Conservation (phyloP, 2,888 invertebrate species). For the Cloeon dipterum region DNA sequence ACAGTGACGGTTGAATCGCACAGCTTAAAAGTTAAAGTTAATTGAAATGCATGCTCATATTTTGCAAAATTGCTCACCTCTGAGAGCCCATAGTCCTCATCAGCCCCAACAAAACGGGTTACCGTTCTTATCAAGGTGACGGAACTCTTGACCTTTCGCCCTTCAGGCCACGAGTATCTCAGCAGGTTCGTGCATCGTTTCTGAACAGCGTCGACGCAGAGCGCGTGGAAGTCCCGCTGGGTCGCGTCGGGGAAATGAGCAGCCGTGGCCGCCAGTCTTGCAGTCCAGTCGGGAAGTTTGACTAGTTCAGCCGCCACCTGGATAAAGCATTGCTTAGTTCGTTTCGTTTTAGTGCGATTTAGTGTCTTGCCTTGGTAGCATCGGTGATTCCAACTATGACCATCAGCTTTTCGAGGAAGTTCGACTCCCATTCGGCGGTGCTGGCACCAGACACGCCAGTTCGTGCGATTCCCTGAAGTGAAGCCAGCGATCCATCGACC, state of each 20-base stretch:
- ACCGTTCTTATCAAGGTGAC: neutral
- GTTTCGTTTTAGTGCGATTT: too few species aligned
- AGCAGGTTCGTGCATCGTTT: neutral
- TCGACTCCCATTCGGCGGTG: neutral
- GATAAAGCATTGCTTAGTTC: too few species aligned
- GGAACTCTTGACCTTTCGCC: neutral
- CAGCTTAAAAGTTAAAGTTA: neutral
- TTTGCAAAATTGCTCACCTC: neutral
- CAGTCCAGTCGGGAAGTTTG: neutral
- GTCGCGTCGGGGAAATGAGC: neutral
- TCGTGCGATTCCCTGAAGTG: constrained; percentile 18
- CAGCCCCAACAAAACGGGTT: neutral
- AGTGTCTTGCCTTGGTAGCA: too few species aligned
- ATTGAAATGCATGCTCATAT: too few species aligned
- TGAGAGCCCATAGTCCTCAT: neutral
- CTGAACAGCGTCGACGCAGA: neutral
- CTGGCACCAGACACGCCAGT: neutral
- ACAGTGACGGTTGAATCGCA: neutral
- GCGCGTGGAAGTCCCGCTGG: neutral
- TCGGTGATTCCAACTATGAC: neutral
- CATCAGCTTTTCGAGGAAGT: neutral
- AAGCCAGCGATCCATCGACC: constrained; percentile 61
- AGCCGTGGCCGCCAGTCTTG: neutral
- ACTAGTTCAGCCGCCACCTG: neutral
- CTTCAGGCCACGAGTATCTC: constrained; percentile 1